These are phyloP conservation scores for Semnornis frantzii DNA, from an alignment of 2,113 vertebrate species.

Conservation along the genomic window DNA sequence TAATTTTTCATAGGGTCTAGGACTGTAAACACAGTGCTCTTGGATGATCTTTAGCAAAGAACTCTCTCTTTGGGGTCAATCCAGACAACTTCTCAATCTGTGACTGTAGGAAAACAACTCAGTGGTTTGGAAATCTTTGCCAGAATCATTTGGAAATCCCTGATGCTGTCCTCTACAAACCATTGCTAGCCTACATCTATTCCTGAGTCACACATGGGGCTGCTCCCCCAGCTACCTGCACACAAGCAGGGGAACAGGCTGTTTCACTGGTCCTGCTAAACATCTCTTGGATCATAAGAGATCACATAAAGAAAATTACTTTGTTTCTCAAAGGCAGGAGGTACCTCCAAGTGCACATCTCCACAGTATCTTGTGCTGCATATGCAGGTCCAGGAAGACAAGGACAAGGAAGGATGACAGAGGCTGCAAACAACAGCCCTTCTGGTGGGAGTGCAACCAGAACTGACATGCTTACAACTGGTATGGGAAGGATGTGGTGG, in stretches of 20 bases:
- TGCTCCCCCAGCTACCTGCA: neutral
- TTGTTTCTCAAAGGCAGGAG: neutral
- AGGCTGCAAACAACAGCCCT: neutral
- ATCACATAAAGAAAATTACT: neutral
- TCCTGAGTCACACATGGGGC: neutral
- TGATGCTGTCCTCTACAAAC: neutral
- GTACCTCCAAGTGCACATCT: neutral
- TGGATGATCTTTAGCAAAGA: neutral
- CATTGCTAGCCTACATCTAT: neutral
- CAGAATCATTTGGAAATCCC: too few species aligned
- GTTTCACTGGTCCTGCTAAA: neutral
- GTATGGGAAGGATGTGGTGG: neutral
- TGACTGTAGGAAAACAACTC: neutral
- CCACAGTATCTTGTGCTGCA: rapidly evolving
- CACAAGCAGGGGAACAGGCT: neutral
- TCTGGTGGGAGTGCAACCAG: neutral
- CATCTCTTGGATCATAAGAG: neutral
- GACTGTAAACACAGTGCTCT: neutral
- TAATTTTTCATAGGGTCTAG: neutral
- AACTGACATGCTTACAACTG: neutral
- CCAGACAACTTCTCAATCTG: neutral
- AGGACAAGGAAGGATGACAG: neutral
- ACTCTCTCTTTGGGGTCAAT: neutral
- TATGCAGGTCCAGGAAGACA: neutral
- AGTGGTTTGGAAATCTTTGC: neutral